Conservation (phyloP, 2,888 invertebrate genomes). For the Euclidia mi region DNA sequence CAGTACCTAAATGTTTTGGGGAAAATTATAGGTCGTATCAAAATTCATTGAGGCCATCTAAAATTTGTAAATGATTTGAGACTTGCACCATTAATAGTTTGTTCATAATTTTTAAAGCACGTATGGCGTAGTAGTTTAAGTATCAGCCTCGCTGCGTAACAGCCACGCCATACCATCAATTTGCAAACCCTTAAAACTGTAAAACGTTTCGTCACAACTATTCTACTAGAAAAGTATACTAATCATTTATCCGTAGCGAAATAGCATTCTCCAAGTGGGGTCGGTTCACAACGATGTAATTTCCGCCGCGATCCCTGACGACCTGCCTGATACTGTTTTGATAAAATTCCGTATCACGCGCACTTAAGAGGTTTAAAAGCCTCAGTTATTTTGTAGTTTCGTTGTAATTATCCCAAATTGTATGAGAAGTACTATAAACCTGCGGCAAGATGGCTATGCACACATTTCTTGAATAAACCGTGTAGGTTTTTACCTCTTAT, state of each 20-base stretch:
- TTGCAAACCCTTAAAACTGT: too few species aligned
- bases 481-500: slow-evolving; percentile 3
- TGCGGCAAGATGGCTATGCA: slow-evolving; percentile 25
- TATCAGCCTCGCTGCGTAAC: too few species aligned
- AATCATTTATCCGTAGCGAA: slow-evolving; percentile 61
- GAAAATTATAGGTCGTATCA: too few species aligned
- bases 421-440: slow-evolving; percentile 32
- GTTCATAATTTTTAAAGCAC: too few species aligned
- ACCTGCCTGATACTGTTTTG: slow-evolving; percentile 69
- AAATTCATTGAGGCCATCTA: too few species aligned
- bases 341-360: slow-evolving; percentile 67
- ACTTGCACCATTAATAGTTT: too few species aligned
- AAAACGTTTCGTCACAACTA: too few species aligned
- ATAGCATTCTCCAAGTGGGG: slow-evolving; percentile 38
- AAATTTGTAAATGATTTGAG: too few species aligned
- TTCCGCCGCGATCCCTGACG: slow-evolving; percentile 70
- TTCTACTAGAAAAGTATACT: too few species aligned
- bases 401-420: slow-evolving; percentile 59
- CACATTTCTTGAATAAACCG: slow-evolving; percentile 23
- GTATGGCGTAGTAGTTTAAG: too few species aligned
- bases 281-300: slow-evolving; percentile 65
- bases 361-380: slow-evolving; percentile 64
- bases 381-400: slow-evolving; percentile 59
- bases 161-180: too few species aligned
- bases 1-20: too few species aligned